Base-by-base conservation (phyloP, 2,797 vertebrate genomes). In the Iguana delicatissima region DNA sequence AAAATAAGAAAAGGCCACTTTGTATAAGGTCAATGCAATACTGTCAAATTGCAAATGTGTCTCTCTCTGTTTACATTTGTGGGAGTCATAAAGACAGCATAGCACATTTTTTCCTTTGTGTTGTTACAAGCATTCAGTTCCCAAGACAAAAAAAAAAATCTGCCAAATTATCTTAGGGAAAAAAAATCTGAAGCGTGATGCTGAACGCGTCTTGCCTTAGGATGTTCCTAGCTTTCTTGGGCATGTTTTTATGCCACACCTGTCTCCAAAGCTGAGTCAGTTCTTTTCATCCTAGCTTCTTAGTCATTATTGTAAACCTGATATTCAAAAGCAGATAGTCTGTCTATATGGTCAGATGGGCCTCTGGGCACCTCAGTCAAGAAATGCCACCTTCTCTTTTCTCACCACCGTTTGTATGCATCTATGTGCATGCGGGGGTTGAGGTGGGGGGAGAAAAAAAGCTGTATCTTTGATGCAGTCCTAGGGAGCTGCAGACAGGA, bases 231-330 rank as follows among this genome's bases (percentile, higher is more conserved):
- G 74, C 64, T 87, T 88, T n/a, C 74, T 32, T 80, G 82, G 85
- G 32, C n/a, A 46, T 42, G n/a, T 55, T 85, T 76, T 89, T 84
- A 89, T 52, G 50, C 64, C 85, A 90, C 85, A 84, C 85, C 88
- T 80, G 42, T 80, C 50, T 14, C 64, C 13, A 55, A 87, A 87
- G 10, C 14, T 35, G 42, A 35, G 38, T 26, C 38, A 24, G 59
- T 12, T 64, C 24, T 59, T 83, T 84, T 84, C 38, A 62, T 20
- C 50, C 80, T 72, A 80, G 72, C 80, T 88, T 79, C 59, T 42
- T 81, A 73, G 46, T 8, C 69, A 52, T 26, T 16, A 10, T 1
- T 59, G n/a, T 38, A 38, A 67, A 57, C 12, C 35, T 29, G 7
- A 52, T 38, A 85, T 52, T 13, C 4, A 6, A 6, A 74, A 52